Conservation (phyloP, 2,888 invertebrate species). For the Papilio elwesi region DNA sequence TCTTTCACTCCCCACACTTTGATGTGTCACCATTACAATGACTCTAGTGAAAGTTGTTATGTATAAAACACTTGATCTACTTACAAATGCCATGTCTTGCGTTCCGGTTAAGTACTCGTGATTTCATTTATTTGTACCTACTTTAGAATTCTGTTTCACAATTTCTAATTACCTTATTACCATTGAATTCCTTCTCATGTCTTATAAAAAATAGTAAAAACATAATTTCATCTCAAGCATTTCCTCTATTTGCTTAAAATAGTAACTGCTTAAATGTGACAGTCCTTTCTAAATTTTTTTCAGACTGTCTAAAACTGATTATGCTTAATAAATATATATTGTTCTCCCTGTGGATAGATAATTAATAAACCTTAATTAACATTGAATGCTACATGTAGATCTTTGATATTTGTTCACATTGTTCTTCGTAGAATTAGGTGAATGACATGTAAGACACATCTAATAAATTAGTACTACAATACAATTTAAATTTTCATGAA, state of each 20-base stretch:
- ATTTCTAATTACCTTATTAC: constrained; percentile 82
- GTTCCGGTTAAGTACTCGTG: constrained; percentile 84
- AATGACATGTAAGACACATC: constrained; percentile 31
- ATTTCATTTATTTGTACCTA: constrained; percentile 83
- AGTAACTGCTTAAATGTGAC: constrained; percentile 12
- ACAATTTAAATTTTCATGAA: constrained; percentile 26
- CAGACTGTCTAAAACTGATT: background rate
- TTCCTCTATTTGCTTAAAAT: constrained; percentile 12
- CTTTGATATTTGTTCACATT: constrained; percentile 32
- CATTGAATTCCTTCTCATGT: constrained; percentile 54
- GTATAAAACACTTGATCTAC: constrained; percentile 85
- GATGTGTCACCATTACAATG: constrained; percentile 85
- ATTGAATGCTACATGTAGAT: constrained; percentile 27
- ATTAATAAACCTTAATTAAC: constrained; percentile 19
- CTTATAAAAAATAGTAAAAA: constrained; percentile 19
- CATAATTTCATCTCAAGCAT: background rate
- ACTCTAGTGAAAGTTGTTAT: constrained; percentile 85
- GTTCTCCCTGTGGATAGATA: constrained; percentile 25
- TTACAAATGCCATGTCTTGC: constrained; percentile 85
- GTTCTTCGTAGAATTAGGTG: constrained; percentile 34
- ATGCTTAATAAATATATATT: constrained; percentile 10
- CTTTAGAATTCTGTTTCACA: constrained; percentile 82
- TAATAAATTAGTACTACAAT: constrained; percentile 20
- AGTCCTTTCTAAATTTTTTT: constrained; percentile 23
- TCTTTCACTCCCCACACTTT: constrained; percentile 83